Percentiles rank a stretch among this genome's conserved stretches.
Conservation (phyloP, 2,888 invertebrate genomes). For the Drosophila setosimentum region DNA sequence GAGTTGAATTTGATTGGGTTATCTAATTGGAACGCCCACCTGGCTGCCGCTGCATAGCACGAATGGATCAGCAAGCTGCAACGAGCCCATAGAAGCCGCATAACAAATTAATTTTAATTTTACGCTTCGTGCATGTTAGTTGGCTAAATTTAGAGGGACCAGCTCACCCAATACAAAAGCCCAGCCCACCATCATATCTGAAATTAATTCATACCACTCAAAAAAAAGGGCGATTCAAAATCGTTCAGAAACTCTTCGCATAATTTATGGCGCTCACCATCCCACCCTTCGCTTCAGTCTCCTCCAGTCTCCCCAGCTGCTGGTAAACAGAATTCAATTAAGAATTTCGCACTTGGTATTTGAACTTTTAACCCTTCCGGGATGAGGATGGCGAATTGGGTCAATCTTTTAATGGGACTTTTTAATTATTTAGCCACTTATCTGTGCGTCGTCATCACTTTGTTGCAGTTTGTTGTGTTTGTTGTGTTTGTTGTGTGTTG, state of each 20-base stretch:
- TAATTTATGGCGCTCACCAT: constrained; percentile 27
- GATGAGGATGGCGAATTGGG: constrained; percentile 53
- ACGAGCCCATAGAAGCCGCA: constrained; percentile 19
- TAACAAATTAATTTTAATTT: constrained; percentile 59
- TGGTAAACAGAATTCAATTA: constrained; percentile 56
- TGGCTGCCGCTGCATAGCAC: constrained; percentile 20
- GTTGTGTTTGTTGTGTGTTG: constrained; percentile 11
- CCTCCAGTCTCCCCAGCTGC: neutral
- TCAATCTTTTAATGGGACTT: constrained; percentile 69
- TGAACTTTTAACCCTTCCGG: constrained; percentile 68
- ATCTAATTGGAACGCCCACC: constrained; percentile 48
- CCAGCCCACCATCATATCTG: constrained; percentile 5
- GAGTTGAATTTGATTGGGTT: constrained; percentile 36
- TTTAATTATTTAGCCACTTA: constrained; percentile 60
- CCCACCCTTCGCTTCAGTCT: neutral
- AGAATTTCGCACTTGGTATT: constrained; percentile 54
- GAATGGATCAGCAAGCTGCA: constrained; percentile 9
- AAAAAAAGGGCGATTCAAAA: constrained; percentile 47
- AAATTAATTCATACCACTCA: constrained; percentile 47
- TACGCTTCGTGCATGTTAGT: constrained; percentile 18
- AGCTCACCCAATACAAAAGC: neutral
- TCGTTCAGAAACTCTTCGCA: constrained; percentile 30
- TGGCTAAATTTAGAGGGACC: constrained; percentile 43
- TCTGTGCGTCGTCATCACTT: constrained; percentile 66
- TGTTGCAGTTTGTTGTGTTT: constrained; percentile 40